Evolutionary conservation across 2,888 invertebrate genomes (phyloP).

Genomic region (Torymus auratus): DNA sequence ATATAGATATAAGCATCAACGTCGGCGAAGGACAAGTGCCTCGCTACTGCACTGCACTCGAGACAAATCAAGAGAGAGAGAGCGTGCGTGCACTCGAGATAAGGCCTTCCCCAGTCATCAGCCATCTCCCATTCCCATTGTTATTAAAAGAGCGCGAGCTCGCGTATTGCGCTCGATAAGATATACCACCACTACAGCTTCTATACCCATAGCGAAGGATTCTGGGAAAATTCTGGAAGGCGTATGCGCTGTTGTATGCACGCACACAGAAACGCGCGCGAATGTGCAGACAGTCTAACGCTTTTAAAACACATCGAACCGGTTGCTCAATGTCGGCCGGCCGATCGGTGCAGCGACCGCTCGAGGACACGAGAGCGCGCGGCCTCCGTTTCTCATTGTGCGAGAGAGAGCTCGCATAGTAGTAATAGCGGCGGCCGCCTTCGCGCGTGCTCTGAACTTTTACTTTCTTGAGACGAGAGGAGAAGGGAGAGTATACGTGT

Average conservation of each 20-base stretch:
- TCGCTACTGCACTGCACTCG: too few relatives aligned
- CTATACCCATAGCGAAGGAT: slow-evolving; percentile 38
- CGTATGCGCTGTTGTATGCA: slow-evolving; percentile 16
- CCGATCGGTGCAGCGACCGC: slow-evolving; percentile 74
- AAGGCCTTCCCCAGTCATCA: slow-evolving; percentile 21
- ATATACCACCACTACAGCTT: too few relatives aligned
- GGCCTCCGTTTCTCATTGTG: neutral
- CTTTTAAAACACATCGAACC: slow-evolving; percentile 63
- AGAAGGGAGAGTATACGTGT: neutral
- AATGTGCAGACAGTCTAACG: neutral
- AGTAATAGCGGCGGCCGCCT: neutral
- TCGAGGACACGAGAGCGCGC: slow-evolving; percentile 71
- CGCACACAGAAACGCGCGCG: slow-evolving; percentile 15
- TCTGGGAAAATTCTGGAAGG: slow-evolving; percentile 51
- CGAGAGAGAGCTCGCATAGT: too few relatives aligned
- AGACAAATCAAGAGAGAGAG: too few relatives aligned
- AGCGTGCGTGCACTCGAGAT: neutral
- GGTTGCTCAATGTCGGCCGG: slow-evolving; percentile 71
- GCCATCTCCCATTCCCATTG: too few relatives aligned
- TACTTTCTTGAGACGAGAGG: slow-evolving; percentile 17
- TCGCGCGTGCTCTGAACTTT: slow-evolving; percentile 17
- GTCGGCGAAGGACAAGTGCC: too few relatives aligned
- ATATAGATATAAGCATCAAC: too few relatives aligned
- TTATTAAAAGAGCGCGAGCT: too few relatives aligned
- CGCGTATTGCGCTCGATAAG: too few relatives aligned